phyloP scores from a whole-genome alignment of 2,797 vertebrate genomes.

The Paedocypris micromegethes region DNA sequence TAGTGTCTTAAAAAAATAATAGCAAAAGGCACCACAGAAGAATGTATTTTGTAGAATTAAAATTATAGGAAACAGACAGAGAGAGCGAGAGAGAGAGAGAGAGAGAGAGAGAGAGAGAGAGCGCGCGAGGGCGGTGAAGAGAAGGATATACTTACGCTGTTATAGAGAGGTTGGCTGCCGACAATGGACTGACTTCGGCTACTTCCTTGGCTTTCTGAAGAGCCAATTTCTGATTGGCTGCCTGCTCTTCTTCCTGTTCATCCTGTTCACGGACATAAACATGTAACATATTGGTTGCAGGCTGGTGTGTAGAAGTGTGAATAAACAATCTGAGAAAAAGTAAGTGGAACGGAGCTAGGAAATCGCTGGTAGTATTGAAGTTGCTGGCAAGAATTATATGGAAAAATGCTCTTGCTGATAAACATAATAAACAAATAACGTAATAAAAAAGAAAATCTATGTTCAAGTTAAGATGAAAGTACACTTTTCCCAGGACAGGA shows the following conservation, averaged over 20 bases:
- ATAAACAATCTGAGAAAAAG: background rate
- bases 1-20: background rate
- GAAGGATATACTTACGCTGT: slow-evolving; percentile 77
- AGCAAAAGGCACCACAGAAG: slow-evolving; percentile 6
- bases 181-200: slow-evolving; percentile 92
- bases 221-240: slow-evolving; percentile 88
- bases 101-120: background rate
- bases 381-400: too few relatives aligned
- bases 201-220: slow-evolving; percentile 96
- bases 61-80: slow-evolving; percentile 17
- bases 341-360: background rate
- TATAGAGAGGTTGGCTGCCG: slow-evolving; percentile 88
- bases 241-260: slow-evolving; percentile 92
- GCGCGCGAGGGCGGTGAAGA: background rate
- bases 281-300: background rate
- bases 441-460: background rate
- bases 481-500: background rate
- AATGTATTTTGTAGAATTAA: background rate
- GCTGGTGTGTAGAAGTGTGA: slow-evolving; percentile 4
- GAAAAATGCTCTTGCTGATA: background rate
- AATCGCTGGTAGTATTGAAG: too few relatives aligned
- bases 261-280: slow-evolving; percentile 65
- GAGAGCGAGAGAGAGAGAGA: slow-evolving; percentile 19
- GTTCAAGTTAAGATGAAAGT: background rate
- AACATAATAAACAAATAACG: background rate